Percentiles rank a stretch among this genome's conserved stretches.
These are phyloP conservation scores for Ecdyonurus torrentis DNA, from an alignment of 2,888 invertebrate species.

Conservation along the genomic window DNA sequence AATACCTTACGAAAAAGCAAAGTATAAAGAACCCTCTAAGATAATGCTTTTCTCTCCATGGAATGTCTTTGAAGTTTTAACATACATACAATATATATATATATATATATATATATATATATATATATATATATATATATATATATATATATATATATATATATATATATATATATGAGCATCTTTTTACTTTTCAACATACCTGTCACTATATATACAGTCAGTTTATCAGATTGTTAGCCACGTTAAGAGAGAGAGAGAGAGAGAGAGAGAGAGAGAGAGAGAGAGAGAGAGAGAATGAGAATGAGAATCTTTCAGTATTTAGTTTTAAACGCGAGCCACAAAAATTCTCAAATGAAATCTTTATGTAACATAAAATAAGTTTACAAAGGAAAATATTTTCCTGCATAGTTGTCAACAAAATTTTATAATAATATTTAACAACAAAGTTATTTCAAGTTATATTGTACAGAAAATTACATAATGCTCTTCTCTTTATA, in stretches of 20 bases:
- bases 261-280: too few species aligned
- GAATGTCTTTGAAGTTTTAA: not conserved
- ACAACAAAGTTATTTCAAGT: too few species aligned
- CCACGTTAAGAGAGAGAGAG: too few species aligned
- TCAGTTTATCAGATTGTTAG: not conserved
- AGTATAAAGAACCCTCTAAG: not conserved
- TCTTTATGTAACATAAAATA: not conserved
- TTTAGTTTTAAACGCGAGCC: not conserved
- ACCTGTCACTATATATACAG: not conserved
- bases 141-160: too few species aligned
- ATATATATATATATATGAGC: not conserved
- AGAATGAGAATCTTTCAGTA: too few species aligned
- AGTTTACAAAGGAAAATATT: not conserved
- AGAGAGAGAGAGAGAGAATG: too few species aligned
- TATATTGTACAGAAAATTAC: too few species aligned
- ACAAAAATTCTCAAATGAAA: not conserved
- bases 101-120: too few species aligned
- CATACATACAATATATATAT: too few species aligned
- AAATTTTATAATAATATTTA: not conserved
- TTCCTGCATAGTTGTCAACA: not conserved
- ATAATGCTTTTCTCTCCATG: not conserved
- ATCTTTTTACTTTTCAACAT: too few species aligned
- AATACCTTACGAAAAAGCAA: not conserved
- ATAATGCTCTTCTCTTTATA: too few species aligned
- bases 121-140: too few species aligned